Evolutionary conservation across 1,140 invertebrate species (phyloP).

Genomic region (Trinorchestia longiramus): DNA sequence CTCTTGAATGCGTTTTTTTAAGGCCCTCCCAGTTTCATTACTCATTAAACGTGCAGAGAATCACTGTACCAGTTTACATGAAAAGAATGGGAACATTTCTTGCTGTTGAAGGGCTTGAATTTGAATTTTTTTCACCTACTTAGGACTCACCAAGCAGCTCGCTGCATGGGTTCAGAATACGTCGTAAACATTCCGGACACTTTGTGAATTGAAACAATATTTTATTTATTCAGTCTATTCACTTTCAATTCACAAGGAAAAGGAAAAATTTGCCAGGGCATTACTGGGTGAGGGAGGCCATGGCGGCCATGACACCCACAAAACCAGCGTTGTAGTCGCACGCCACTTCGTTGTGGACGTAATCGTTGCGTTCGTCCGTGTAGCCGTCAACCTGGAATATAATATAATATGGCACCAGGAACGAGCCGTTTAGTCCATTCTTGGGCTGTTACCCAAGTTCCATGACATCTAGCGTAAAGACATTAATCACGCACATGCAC

Average conservation of each 20-base stretch:
- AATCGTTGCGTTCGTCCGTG: conserved; percentile 67
- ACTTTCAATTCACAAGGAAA: not conserved
- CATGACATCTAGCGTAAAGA: no score
- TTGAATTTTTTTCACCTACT: not conserved
- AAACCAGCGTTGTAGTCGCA: conserved; percentile 71
- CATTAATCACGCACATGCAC: no score
- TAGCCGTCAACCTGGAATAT: conserved; percentile 9
- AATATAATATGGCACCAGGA: no score
- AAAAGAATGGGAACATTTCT: not conserved
- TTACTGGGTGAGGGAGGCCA: not conserved
- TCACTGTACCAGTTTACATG: not conserved
- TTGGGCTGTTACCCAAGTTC: no score
- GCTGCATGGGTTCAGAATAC: not conserved
- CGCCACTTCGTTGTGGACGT: conserved; percentile 70
- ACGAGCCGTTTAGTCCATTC: no score
- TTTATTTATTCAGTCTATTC: not conserved
- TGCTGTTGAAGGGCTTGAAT: not conserved
- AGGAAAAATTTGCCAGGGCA: not conserved
- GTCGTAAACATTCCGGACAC: not conserved
- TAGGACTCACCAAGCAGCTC: no score
- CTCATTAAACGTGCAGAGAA: no score
- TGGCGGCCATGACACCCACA: conserved; percentile 38
- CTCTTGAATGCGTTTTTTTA: no score
- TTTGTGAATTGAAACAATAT: not conserved
- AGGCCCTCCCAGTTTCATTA: no score